Conservation (phyloP, 2,888 invertebrate genomes). For the Hymenopus coronatus region DNA sequence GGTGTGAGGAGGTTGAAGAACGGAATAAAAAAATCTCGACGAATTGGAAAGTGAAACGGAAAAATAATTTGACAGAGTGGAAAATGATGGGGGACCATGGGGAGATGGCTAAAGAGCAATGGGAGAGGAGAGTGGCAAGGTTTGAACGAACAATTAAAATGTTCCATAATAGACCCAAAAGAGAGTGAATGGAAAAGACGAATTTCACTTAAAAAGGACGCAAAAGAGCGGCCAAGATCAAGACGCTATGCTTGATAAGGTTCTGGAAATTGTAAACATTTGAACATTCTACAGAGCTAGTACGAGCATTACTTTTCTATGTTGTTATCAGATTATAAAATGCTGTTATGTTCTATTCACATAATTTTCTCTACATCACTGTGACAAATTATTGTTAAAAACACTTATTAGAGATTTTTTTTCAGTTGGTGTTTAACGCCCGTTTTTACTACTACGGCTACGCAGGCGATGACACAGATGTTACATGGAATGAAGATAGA, state of each 20-base stretch:
- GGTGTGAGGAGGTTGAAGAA: background rate
- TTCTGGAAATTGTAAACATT: background rate
- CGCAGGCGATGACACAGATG: too few relatives aligned
- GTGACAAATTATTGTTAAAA: too few relatives aligned
- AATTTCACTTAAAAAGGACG: background rate
- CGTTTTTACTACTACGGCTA: too few relatives aligned
- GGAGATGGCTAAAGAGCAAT: constrained; percentile 18
- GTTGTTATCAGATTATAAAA: too few relatives aligned
- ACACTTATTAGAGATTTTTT: too few relatives aligned
- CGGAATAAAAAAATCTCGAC: constrained; percentile 9
- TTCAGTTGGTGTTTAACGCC: too few relatives aligned
- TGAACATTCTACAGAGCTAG: background rate
- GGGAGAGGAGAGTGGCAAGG: background rate
- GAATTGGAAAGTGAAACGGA: constrained; percentile 26
- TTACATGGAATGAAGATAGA: too few relatives aligned
- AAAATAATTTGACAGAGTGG: constrained; percentile 29
- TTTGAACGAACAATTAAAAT: constrained; percentile 14
- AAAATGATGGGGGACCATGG: constrained; percentile 23
- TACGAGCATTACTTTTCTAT: too few relatives aligned
- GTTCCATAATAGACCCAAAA: constrained; percentile 6
- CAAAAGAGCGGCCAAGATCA: background rate
- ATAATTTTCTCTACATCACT: too few relatives aligned
- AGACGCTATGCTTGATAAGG: background rate
- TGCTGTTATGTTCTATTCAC: too few relatives aligned
- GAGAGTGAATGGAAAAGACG: constrained; percentile 2